Conservation (phyloP, 2,888 invertebrate genomes). For the Crematogaster levior region DNA sequence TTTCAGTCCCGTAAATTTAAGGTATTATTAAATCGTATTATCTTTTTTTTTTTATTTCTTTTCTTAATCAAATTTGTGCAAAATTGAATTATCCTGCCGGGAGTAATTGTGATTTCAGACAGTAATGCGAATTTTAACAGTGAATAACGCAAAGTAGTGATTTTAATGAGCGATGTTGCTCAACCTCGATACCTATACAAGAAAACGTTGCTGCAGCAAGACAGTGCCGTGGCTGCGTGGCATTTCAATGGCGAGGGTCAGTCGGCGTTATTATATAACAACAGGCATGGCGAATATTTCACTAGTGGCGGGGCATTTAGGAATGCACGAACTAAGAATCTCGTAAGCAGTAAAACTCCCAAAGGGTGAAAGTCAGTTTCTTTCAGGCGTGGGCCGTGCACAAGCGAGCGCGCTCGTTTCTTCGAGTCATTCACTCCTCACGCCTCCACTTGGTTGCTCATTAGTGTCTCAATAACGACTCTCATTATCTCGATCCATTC, state of each 20-base stretch:
- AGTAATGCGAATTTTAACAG: not conserved
- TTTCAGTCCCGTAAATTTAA: not conserved
- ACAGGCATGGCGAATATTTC: slow-evolving; percentile 25
- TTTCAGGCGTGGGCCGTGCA: slow-evolving; percentile 67
- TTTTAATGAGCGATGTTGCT: not conserved
- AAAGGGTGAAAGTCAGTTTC: slow-evolving; percentile 72
- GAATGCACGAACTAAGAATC: slow-evolving; percentile 41
- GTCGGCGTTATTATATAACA: slow-evolving; percentile 34
- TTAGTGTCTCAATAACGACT: slow-evolving; percentile 21
- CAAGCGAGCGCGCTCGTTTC: slow-evolving; percentile 32
- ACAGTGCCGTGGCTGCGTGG: slow-evolving; percentile 2
- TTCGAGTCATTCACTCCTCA: slow-evolving; percentile 37
- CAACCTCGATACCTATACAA: not conserved
- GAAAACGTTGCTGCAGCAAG: not conserved
- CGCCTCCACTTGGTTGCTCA: slow-evolving; percentile 31
- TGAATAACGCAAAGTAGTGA: not conserved
- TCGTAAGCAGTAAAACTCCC: slow-evolving; percentile 41
- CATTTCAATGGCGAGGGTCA: slow-evolving; percentile 55
- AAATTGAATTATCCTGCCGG: not conserved
- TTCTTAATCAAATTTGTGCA: not conserved
- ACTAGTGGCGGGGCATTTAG: slow-evolving; percentile 25
- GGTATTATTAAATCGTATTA: not conserved
- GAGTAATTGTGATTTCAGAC: not conserved
- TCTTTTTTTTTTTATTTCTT: not conserved
- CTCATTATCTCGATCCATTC: slow-evolving; percentile 14